Evolutionary conservation across 1,140 invertebrate species (phyloP), one percentile per base, ranked within the genome.

Genomic region (Procambarus virginalis): DNA sequence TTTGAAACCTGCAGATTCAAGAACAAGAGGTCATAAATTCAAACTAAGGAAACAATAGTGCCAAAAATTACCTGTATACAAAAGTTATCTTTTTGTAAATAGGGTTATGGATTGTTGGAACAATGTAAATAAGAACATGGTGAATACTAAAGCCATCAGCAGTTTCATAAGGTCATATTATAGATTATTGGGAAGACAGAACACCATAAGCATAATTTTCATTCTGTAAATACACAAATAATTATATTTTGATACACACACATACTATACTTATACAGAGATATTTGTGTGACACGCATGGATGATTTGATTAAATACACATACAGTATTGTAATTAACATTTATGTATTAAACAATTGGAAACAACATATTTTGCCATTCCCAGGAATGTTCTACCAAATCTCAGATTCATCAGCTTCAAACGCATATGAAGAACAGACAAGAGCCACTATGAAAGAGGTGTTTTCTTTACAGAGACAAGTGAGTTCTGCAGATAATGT

Each of bases 381-480:
- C 46, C 22, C 84, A 86, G 84, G 84, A 60, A 17, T 86, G n/a
- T 78, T 86, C 22, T n/a, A 64, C 9, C 34, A 60, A n/a, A 2
- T 46, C 22, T 22, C 45, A 75, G 55, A 49, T 75, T 75, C 49
- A 9, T 55, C 17, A 34, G 34, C n/a, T 2, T 51, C 51, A 75
- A 10, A 58, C 58, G 17, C 73, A 8, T 45, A 10, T 22, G 79
- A 81, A 60, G 84, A 86, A 12, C 5, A 45, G 3, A 34, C 84
- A 51, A 86, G 84, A 73, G 60, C 17, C 34, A 77, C 55, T 48
- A 58, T 86, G 73, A 86, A 86, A 68, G 84, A 86, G 20, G 84
- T 86, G 5, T 86, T 86, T 86, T 68, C 84, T 17, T 78, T 86
- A 45, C 49, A 78, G 46, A 86, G 84, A 86, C 84, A 86, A 58